Evolutionary conservation across 2,888 invertebrate genomes (phyloP), one percentile per base, ranked within the genome.

Genomic region (Herminia tarsipennalis): DNA sequence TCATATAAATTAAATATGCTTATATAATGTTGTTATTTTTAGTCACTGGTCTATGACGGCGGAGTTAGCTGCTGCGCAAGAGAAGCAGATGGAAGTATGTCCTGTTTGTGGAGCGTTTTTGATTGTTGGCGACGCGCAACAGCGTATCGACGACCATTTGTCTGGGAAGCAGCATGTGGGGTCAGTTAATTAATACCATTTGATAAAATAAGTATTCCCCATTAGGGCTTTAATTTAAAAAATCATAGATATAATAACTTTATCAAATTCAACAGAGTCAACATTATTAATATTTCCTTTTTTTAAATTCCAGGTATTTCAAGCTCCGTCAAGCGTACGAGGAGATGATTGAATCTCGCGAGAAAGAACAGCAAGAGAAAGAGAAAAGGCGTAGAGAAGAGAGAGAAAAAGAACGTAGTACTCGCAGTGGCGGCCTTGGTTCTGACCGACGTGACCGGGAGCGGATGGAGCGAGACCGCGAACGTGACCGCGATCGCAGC

Each of bases 131-230:
- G 99, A 99, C 88, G 99, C 99, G 1, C 99, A 98, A 76, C 98
- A 98, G 76, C 94, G 99, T 49, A 97, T 99, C 45, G 99, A 99
- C 73, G 99, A 99, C 82, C 99, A 99, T 92, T 91, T 99, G 43
- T 98, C 97, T 93, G 99, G 99, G 18, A 99, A 99, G 90, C 99
- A 99, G 84, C 99, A 99, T 92, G 95, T 98, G 56, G 99, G 99
- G 77, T 98, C 94, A 90, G 95, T 38, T 24, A n/a, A n/a, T n/a
- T n/a, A n/a, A n/a, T n/a, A n/a, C n/a, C n/a, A n/a, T n/a, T n/a
- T n/a, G n/a, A n/a, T n/a, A n/a, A n/a, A n/a, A n/a, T n/a, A n/a
- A n/a, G n/a, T n/a, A n/a, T n/a, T n/a, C n/a, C n/a, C n/a, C n/a
- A n/a, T n/a, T n/a, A n/a, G n/a, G n/a, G n/a, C n/a, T n/a, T n/a